phyloP scores from a whole-genome alignment of 2,888 invertebrate species.

The Rosalia funebris region DNA sequence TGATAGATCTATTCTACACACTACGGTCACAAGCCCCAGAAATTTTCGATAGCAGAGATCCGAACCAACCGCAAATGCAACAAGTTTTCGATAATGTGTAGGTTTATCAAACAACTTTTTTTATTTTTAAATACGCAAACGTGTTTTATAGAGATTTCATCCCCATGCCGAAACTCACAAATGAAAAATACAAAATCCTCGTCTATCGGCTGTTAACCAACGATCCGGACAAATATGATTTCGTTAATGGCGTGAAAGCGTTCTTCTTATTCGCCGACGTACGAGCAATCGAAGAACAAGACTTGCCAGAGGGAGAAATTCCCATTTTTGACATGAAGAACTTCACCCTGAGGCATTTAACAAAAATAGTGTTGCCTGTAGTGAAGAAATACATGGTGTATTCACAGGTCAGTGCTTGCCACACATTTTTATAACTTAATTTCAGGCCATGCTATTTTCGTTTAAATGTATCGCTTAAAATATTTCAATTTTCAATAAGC shows the following conservation, averaged over 20 bases:
- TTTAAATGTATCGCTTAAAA: not conserved
- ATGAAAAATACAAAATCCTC: slow-evolving; percentile 74
- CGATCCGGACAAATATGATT: slow-evolving; percentile 73
- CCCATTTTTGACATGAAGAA: slow-evolving; percentile 78
- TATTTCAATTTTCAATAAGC: too few relatives aligned
- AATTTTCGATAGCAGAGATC: slow-evolving; percentile 71
- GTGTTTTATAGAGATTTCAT: slow-evolving; percentile 70
- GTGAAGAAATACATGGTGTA: slow-evolving; percentile 78
- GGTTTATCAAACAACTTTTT: slow-evolving; percentile 48
- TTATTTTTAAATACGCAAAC: not conserved
- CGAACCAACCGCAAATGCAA: slow-evolving; percentile 66
- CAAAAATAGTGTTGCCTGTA: slow-evolving; percentile 71
- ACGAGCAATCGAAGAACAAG: slow-evolving; percentile 68
- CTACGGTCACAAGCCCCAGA: slow-evolving; percentile 70
- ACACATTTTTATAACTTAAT: not conserved
- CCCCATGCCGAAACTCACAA: slow-evolving; percentile 73
- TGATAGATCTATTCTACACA: slow-evolving; percentile 66
- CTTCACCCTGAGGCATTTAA: slow-evolving; percentile 71
- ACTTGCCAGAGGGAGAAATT: slow-evolving; percentile 74
- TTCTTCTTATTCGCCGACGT: slow-evolving; percentile 80
- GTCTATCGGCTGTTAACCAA: slow-evolving; percentile 73
- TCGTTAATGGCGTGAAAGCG: slow-evolving; percentile 73
- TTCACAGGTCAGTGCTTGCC: slow-evolving; percentile 67
- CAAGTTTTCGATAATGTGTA: slow-evolving; percentile 69
- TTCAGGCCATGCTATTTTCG: not conserved